Conservation (phyloP, 2,797 vertebrate genomes). For the Amniataba percoides region DNA sequence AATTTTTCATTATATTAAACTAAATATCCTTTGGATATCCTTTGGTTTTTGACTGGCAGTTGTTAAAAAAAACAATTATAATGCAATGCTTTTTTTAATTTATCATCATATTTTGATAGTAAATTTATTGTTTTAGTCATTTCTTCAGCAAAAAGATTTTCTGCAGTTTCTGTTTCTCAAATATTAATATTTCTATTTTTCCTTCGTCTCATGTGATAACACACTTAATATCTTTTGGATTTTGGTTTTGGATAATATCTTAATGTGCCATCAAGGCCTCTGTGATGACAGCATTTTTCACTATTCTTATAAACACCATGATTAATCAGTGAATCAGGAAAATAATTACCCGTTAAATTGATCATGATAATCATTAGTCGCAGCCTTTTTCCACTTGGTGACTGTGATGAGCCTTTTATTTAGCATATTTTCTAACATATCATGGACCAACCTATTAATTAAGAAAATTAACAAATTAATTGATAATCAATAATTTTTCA, state of each 20-base stretch:
- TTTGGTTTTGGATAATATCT: background rate
- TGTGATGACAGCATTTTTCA: background rate
- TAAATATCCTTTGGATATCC: too few relatives aligned
- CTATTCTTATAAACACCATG: background rate
- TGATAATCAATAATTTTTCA: background rate
- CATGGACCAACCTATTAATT: background rate
- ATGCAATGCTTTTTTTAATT: background rate
- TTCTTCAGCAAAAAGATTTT: background rate
- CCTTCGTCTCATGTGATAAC: background rate
- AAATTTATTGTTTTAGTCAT: background rate
- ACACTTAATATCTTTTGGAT: background rate
- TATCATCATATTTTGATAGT: background rate
- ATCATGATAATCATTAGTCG: background rate
- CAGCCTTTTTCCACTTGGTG: too few relatives aligned
- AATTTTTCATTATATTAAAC: too few relatives aligned
- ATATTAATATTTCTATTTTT: too few relatives aligned
- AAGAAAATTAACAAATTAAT: background rate
- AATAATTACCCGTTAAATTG: background rate
- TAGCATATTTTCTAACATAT: background rate
- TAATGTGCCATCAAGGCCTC: background rate
- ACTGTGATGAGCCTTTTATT: too few relatives aligned
- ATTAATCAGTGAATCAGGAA: background rate
- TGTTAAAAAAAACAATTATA: background rate
- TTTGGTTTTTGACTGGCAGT: too few relatives aligned
- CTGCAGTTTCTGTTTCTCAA: background rate